Conservation (phyloP, 2,888 invertebrate species). For the Caenorhabditis sp. region DNA sequence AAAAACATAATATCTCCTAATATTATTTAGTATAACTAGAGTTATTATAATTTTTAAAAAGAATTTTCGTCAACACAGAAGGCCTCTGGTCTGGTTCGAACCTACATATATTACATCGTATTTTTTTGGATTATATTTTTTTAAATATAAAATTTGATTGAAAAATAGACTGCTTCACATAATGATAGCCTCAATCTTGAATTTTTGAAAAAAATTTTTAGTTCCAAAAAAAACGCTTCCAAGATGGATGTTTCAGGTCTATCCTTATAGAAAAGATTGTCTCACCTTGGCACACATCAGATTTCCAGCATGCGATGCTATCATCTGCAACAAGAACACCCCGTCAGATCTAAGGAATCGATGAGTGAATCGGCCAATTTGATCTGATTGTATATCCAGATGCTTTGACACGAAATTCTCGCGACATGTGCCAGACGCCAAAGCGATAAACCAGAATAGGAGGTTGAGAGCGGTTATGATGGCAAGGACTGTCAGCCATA, state of each 20-base stretch:
- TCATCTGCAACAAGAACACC: constrained; percentile 64
- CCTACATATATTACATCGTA: no score
- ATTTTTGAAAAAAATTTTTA: no score
- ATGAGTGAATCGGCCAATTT: constrained; percentile 58
- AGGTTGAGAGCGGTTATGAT: constrained; percentile 65
- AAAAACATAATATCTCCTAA: background rate
- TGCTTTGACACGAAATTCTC: constrained; percentile 54
- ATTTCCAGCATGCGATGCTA: constrained; percentile 61
- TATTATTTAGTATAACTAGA: background rate
- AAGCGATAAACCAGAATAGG: constrained; percentile 67
- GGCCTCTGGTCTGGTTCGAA: no score
- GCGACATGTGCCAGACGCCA: constrained; percentile 59
- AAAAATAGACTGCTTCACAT: no score
- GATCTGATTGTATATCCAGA: constrained; percentile 52
- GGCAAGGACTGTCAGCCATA: constrained; percentile 70
- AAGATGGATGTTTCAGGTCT: no score
- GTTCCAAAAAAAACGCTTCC: no score
- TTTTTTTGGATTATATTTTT: no score
- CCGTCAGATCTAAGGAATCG: constrained; percentile 70
- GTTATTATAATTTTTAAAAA: no score
- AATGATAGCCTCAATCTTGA: no score
- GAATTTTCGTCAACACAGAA: no score
- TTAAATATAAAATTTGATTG: no score
- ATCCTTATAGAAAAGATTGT: no score
- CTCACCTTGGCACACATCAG: constrained; percentile 50